Evolutionary conservation across 1,140 invertebrate species (phyloP).

Genomic region (Trigoniulus corallinus): DNA sequence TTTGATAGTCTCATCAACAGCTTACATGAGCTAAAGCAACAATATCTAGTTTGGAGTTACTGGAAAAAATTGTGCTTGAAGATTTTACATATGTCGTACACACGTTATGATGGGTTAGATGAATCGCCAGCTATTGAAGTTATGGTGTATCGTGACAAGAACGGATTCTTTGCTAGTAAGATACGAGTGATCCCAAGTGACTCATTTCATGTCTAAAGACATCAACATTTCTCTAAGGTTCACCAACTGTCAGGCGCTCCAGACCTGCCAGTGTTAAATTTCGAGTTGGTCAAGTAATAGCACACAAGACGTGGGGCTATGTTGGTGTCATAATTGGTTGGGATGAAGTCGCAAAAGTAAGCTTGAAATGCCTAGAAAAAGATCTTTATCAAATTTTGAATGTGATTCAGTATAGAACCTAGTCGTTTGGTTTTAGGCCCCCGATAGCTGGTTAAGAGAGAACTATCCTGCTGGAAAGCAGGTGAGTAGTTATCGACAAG

Average conservation of each 20-base stretch:
- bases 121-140: slow-evolving; percentile 32
- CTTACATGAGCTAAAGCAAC: slow-evolving; percentile 16
- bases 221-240: slow-evolving; percentile 10
- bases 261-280: slow-evolving; percentile 28
- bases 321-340: slow-evolving; percentile 37
- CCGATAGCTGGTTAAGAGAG: background rate
- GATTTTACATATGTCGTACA: slow-evolving; percentile 7
- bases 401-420: background rate
- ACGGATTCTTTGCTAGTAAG: background rate
- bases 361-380: too few species aligned
- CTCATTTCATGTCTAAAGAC: background rate
- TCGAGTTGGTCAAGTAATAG: slow-evolving; percentile 35
- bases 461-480: background rate
- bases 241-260: slow-evolving; percentile 21
- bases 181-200: background rate
- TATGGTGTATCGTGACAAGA: slow-evolving; percentile 18
- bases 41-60: slow-evolving; percentile 18
- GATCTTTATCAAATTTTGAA: background rate
- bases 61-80: slow-evolving; percentile 19
- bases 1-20: slow-evolving; percentile 19
- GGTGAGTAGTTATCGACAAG: background rate
- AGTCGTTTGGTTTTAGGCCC: slow-evolving; percentile 12
- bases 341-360: slow-evolving; percentile 26
- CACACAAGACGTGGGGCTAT: slow-evolving; percentile 31
- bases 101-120: slow-evolving; percentile 11